phyloP scores from a whole-genome alignment of 2,888 invertebrate genomes.

The Cataglyphis livida region DNA sequence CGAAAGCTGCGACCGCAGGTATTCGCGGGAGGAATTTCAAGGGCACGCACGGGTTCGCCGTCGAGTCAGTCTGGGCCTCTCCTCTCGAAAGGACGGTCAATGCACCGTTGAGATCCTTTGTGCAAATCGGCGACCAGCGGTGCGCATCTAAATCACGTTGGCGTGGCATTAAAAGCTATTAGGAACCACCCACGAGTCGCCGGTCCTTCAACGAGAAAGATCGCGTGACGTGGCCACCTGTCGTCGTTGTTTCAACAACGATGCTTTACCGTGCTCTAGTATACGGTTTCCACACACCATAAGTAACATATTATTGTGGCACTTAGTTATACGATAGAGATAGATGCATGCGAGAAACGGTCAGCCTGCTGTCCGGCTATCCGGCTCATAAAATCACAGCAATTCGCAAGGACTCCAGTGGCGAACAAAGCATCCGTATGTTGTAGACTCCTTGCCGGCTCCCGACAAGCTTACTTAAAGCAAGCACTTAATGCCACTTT shows the following conservation, averaged over 20 bases:
- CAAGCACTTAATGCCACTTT: constrained; percentile 39
- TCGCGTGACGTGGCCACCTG: constrained; percentile 28
- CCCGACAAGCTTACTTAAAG: constrained; percentile 10
- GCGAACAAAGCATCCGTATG: constrained; percentile 42
- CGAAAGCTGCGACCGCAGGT: constrained; percentile 52
- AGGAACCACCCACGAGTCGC: constrained; percentile 22
- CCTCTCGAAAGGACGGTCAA: constrained; percentile 74
- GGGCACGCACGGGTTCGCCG: constrained; percentile 57
- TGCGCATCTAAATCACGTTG: constrained; percentile 71
- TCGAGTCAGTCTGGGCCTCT: constrained; percentile 51
- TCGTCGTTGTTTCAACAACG: constrained; percentile 50
- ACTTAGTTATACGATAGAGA: constrained; percentile 15
- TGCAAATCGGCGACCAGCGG: constrained; percentile 59
- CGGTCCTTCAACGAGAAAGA: constrained; percentile 28
- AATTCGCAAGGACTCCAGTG: constrained; percentile 6
- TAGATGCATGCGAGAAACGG: constrained; percentile 3
- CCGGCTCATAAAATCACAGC: constrained; percentile 37
- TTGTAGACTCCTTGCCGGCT: constrained; percentile 24
- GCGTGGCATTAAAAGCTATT: constrained; percentile 52
- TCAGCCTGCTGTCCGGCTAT: constrained; percentile 10
- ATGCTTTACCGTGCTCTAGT: background rate
- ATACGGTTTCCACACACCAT: background rate
- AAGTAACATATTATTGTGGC: constrained; percentile 15
- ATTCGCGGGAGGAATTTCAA: constrained; percentile 73
- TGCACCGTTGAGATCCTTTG: constrained; percentile 71